Conservation (phyloP, 2,888 invertebrate species). For the Dicycla oo region DNA sequence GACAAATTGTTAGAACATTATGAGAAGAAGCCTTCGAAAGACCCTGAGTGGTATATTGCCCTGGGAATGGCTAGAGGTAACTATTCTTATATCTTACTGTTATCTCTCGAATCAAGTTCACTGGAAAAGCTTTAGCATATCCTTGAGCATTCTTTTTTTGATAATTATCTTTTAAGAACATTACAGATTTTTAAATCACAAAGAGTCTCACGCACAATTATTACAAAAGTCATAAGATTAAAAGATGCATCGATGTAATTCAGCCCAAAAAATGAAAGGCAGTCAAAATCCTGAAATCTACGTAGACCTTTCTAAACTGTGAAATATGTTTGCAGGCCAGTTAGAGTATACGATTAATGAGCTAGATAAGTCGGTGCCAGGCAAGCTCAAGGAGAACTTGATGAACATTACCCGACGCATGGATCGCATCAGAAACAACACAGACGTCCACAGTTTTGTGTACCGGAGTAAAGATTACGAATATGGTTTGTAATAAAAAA, state of each 20-base stretch:
- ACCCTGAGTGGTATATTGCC: slow-evolving; percentile 86
- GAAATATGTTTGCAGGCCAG: slow-evolving; percentile 75
- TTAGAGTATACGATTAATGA: slow-evolving; percentile 87
- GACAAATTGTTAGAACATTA: slow-evolving; percentile 85
- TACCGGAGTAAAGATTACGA: slow-evolving; percentile 87
- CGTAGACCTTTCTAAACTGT: slow-evolving; percentile 1
- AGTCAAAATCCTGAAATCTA: slow-evolving; percentile 4
- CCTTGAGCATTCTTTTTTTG: not conserved
- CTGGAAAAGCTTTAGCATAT: not conserved
- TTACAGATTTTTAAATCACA: slow-evolving; percentile 6
- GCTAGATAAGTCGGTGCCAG: slow-evolving; percentile 84
- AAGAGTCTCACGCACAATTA: slow-evolving; percentile 26
- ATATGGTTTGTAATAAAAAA: slow-evolving; percentile 77
- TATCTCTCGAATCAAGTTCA: not conserved
- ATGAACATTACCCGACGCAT: slow-evolving; percentile 83
- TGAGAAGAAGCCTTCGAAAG: slow-evolving; percentile 86
- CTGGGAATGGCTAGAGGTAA: slow-evolving; percentile 83
- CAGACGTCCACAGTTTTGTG: slow-evolving; percentile 74
- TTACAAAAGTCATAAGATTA: slow-evolving; percentile 10
- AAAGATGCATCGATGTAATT: slow-evolving; percentile 37
- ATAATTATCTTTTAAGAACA: slow-evolving; percentile 16
- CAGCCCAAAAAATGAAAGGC: slow-evolving; percentile 13
- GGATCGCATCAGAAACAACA: slow-evolving; percentile 83
- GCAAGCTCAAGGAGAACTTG: slow-evolving; percentile 83
- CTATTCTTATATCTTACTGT: not conserved